Base-by-base conservation (phyloP, 1,140 invertebrate species). In the Drosophila lacertosa region DNA sequence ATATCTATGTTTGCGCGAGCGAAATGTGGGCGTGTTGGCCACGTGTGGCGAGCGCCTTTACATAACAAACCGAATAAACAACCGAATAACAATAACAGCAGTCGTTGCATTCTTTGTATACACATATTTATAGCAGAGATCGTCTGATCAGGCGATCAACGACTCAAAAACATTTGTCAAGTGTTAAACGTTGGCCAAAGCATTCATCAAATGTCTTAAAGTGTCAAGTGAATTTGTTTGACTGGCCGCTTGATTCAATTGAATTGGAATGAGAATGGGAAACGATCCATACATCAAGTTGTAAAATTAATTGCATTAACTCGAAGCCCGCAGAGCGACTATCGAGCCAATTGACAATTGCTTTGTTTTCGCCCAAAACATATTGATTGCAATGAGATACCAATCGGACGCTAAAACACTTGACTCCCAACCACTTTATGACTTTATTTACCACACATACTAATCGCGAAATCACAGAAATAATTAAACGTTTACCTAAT, bases 201-300 rank as follows among this genome's bases (percentile, higher is more conserved):
- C 29, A 68, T 62, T 62, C 48, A 62, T 62, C 48, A 68, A 68
- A 53, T 63, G 39, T 62, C 33, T 66, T 26, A 6, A 50, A 48
- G 63, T 66, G 63, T 58, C 63, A 66, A 66, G 22, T 58, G 44
- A 48, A 66, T 66, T 48, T 32, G 44, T 35, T 47, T 24, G 45
- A 58, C 58, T 13, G 33, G 16, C 18, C 26, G 54, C 40, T 57
- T 35, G 16, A 53, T 45, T 33, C 53, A 40, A 58, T 50, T 58
- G 15, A 58, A 57, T 54, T 53, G 47, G 48, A 53, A 48, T 42
- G 24, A 20, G 22, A 26, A 51, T 24, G 13, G 35, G 33, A 66
- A 40, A 45, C 33, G 33, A 39, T 66, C 53, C 53, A 39, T 66
- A 48, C 42, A 64, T 64, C 60, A 64, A 44, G 26, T 37, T 64